phyloP scores from a whole-genome alignment of 2,888 invertebrate genomes.

The Gastracanthus pulcherrimus region DNA sequence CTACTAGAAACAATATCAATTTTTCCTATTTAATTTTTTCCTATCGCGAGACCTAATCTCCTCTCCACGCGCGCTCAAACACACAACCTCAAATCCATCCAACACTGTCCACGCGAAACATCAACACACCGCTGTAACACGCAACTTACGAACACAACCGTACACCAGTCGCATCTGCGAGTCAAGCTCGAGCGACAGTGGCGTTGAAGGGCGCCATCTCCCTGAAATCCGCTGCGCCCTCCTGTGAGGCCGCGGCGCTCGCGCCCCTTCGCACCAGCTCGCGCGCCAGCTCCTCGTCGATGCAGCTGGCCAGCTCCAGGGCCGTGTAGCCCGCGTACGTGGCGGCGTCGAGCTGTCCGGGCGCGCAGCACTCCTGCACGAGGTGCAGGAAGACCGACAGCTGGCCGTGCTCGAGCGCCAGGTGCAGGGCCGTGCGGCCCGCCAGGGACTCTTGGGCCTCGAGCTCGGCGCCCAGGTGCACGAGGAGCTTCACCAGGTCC shows the following conservation, averaged over 20 bases:
- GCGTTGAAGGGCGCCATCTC: slow-evolving; percentile 6
- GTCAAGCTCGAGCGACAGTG: background rate
- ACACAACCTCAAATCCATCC: no score
- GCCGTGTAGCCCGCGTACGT: slow-evolving; percentile 86
- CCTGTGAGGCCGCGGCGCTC: slow-evolving; percentile 7
- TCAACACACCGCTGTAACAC: no score
- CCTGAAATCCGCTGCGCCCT: background rate
- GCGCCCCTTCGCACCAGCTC: slow-evolving; percentile 74
- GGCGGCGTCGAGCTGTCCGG: slow-evolving; percentile 78
- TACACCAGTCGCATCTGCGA: no score
- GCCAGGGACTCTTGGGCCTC: slow-evolving; percentile 89
- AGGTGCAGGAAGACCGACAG: slow-evolving; percentile 82
- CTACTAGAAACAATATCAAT: no score
- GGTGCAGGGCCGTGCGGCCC: slow-evolving; percentile 89
- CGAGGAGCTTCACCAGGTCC: slow-evolving; percentile 85
- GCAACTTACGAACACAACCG: no score
- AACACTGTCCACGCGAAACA: no score
- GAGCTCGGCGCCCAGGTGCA: slow-evolving; percentile 89
- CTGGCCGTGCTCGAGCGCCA: slow-evolving; percentile 85
- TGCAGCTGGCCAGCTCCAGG: slow-evolving; percentile 81
- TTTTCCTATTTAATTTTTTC: no score
- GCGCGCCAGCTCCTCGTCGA: slow-evolving; percentile 66
- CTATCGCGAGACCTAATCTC: no score
- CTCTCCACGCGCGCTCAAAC: no score
- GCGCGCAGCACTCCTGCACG: slow-evolving; percentile 81